A percentile compares a stretch with the other conserved stretches of the same genome.
Conservation (phyloP, 2,888 invertebrate genomes). For the Argynnis bischoffii region DNA sequence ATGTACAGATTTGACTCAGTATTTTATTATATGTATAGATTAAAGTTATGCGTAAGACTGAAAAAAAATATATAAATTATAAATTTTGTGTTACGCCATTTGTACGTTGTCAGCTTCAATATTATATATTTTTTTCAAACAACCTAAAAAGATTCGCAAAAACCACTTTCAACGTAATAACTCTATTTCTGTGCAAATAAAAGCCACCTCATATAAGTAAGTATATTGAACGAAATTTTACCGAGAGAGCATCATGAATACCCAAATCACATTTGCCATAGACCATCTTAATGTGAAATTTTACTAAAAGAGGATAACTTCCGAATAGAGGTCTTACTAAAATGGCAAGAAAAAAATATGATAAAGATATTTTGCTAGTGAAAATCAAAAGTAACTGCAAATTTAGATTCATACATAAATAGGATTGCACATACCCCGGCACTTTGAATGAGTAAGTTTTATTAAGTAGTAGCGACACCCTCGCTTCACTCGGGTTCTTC, state of each 20-base stretch:
- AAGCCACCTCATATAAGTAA: constrained; percentile 35
- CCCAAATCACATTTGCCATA: constrained; percentile 44
- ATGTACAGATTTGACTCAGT: too few relatives aligned
- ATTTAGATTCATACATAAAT: too few relatives aligned
- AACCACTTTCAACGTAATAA: constrained; percentile 22
- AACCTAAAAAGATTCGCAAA: constrained; percentile 1
- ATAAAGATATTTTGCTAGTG: not conserved
- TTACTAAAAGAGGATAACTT: not conserved
- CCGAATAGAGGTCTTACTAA: not conserved
- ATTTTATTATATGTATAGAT: too few relatives aligned
- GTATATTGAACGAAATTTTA: constrained; percentile 47
- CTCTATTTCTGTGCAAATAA: constrained; percentile 38
- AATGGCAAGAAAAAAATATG: not conserved
- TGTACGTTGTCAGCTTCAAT: too few relatives aligned
- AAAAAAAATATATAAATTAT: too few relatives aligned
- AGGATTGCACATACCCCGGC: too few relatives aligned
- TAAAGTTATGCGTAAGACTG: too few relatives aligned
- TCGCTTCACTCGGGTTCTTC: too few relatives aligned
- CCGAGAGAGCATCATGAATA: constrained; percentile 48
- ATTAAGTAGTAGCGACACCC: too few relatives aligned
- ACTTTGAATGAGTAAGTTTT: too few relatives aligned
- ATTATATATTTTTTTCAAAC: not conserved
- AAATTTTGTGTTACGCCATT: too few relatives aligned
- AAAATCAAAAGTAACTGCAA: too few relatives aligned
- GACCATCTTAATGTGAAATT: constrained; percentile 1